A percentile compares a stretch with the other conserved stretches of the same genome.
These are phyloP conservation scores for Holcopasites calliopsidis DNA, from an alignment of 1,140 invertebrate genomes.

Conservation along the genomic window DNA sequence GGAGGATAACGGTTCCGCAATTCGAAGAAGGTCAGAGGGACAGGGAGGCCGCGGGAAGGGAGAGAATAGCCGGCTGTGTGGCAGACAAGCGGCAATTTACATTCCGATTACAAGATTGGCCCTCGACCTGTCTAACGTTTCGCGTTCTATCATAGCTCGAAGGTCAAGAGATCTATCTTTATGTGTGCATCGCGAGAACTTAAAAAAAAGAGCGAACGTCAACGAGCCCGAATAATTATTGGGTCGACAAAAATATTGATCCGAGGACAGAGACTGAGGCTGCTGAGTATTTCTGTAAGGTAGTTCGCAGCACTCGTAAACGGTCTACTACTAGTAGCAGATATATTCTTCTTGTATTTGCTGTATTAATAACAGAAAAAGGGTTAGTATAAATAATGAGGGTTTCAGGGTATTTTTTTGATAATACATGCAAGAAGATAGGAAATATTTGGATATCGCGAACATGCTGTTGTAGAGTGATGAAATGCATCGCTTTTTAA, in stretches of 20 bases:
- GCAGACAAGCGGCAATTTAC: conserved; percentile 49
- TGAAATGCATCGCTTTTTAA: too few species aligned
- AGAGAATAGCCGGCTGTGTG: conserved; percentile 7
- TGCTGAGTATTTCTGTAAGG: not conserved
- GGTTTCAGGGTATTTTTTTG: not conserved
- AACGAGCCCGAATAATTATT: not conserved
- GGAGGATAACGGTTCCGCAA: not conserved
- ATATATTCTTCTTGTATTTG: not conserved
- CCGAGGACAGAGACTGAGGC: not conserved
- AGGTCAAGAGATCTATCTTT: not conserved
- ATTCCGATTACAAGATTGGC: conserved; percentile 54
- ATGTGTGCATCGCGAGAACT: not conserved
- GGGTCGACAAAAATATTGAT: conserved; percentile 12
- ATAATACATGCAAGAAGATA: too few species aligned
- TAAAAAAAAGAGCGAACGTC: not conserved
- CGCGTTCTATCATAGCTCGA: conserved; percentile 2
- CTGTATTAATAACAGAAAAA: not conserved
- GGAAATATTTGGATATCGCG: too few species aligned
- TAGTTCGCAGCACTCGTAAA: not conserved
- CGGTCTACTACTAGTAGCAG: too few species aligned
- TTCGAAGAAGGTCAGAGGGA: not conserved
- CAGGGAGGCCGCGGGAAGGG: not conserved
- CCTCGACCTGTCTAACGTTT: conserved; percentile 11
- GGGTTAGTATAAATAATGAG: conserved; percentile 1
- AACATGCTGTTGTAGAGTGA: too few species aligned